Evolutionary conservation across 2,888 invertebrate genomes (phyloP), one percentile per base, ranked within the genome.

Genomic region (Branchinecta sandiegonensis): DNA sequence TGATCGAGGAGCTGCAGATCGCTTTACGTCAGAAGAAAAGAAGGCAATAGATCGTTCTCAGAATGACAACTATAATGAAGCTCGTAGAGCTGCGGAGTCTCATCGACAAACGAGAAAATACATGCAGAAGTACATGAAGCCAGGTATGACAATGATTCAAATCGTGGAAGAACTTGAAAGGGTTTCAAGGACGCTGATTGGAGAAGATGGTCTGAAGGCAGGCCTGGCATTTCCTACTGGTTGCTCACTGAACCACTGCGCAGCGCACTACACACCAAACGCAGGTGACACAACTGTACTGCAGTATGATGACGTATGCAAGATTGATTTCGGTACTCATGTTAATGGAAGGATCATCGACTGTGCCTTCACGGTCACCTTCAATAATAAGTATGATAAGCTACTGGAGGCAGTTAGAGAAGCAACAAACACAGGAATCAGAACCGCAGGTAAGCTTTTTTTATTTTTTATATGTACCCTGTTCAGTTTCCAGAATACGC

Each of bases 261-360:
- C 99, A 69, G 99, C 99, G 67, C 99, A 99, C 81, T 99, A 99
- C 76, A 99, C 99, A 13, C 99, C 99, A 7, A 99, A 99, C 79
- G 94, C 94, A 68, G 99, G 95, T 12, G 99, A 99, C 79, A 83
- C 87, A 11, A 99, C 97, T 0, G 94, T 97, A 11, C 81, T 99
- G 66, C 85, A 89, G 73, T 90, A 90, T 75, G 94, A 97, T 75
- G 99, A 99, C 79, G 96, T 99, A 4, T 95, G 95, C 74, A 99
- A 99, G 81, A 95, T 99, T 73, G 96, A 97, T 79, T 97, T 96
- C 80, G 96, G 96, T 67, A 96, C 95, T 2, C 97, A 97, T 79
- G 91, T 97, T 72, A 96, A 96, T 78, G 97, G 96, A 70, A 86
- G 94, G 69, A 96, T 99, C 72, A 96, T 99, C 72, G 99, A 99